Percentiles rank a stretch among this genome's conserved stretches.
Evolutionary conservation across 2,888 invertebrate genomes (phyloP).

Genomic region (Steinernema carpocapsae): DNA sequence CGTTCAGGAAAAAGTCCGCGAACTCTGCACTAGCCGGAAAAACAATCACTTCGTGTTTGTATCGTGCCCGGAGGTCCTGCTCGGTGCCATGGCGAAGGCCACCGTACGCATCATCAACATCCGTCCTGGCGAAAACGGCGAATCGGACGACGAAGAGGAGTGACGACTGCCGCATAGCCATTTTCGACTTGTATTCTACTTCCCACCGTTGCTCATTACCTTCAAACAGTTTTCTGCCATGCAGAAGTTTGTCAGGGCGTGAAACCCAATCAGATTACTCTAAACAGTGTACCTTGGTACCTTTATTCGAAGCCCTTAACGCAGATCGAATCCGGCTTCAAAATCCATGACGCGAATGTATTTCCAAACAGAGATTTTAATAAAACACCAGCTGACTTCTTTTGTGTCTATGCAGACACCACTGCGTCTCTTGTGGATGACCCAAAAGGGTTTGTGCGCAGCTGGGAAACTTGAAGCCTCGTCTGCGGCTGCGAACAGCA

Average conservation of each 20-base stretch:
- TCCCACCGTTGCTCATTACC: constrained; percentile 2
- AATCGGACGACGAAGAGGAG: constrained; percentile 8
- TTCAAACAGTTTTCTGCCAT: constrained; percentile 4
- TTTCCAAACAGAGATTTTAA: too few species aligned
- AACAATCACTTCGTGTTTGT: constrained; percentile 58
- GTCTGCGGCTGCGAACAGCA: too few species aligned
- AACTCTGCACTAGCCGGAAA: constrained; percentile 49
- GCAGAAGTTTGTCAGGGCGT: not conserved
- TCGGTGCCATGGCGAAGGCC: constrained; percentile 64
- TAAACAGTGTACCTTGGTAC: too few species aligned
- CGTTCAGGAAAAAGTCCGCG: constrained; percentile 31
- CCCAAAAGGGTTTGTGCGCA: too few species aligned
- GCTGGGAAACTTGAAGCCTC: too few species aligned
- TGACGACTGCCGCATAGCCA: not conserved
- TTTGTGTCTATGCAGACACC: too few species aligned
- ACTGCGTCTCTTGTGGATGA: too few species aligned
- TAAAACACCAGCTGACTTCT: too few species aligned
- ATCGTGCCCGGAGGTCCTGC: constrained; percentile 57
- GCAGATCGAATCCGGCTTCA: too few species aligned
- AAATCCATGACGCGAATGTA: too few species aligned
- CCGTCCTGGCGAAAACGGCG: not conserved
- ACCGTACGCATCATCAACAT: constrained; percentile 57
- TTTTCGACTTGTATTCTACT: not conserved
- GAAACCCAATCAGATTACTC: too few species aligned
- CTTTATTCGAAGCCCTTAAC: too few species aligned